Conservation (phyloP, 2,113 vertebrate species). For the Burhinus oedicnemus region DNA sequence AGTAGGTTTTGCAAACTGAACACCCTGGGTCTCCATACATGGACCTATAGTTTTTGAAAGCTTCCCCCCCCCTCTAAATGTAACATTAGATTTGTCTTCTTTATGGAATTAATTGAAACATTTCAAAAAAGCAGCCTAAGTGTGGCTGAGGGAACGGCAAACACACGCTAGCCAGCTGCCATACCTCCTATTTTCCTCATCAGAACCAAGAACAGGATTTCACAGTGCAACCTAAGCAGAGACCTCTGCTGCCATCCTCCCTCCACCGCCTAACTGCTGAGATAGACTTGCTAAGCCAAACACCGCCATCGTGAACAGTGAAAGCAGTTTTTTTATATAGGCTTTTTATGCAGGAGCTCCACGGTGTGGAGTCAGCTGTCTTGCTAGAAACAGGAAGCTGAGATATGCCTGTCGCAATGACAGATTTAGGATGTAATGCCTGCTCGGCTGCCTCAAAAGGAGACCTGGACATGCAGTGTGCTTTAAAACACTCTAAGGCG, state of each 20-base stretch:
- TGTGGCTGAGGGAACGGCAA: background rate
- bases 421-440: background rate
- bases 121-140: background rate
- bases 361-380: background rate
- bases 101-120: background rate
- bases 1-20: background rate
- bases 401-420: accelerated
- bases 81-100: background rate
- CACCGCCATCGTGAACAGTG: background rate
- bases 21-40: background rate
- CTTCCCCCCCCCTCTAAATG: background rate
- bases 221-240: background rate
- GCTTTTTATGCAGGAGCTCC: background rate
- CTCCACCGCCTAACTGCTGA: background rate
- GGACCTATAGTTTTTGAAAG: background rate
- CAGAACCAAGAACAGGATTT: background rate
- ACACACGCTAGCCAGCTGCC: background rate
- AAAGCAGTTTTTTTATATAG: background rate
- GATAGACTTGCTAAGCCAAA: background rate
- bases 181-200: background rate
- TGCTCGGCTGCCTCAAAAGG: background rate
- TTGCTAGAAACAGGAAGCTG: background rate
- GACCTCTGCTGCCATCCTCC: background rate
- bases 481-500: background rate
- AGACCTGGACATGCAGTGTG: background rate